phyloP scores from a whole-genome alignment of 64 coral and sea anemone genomes.

The Pocillopora verrucosa region DNA sequence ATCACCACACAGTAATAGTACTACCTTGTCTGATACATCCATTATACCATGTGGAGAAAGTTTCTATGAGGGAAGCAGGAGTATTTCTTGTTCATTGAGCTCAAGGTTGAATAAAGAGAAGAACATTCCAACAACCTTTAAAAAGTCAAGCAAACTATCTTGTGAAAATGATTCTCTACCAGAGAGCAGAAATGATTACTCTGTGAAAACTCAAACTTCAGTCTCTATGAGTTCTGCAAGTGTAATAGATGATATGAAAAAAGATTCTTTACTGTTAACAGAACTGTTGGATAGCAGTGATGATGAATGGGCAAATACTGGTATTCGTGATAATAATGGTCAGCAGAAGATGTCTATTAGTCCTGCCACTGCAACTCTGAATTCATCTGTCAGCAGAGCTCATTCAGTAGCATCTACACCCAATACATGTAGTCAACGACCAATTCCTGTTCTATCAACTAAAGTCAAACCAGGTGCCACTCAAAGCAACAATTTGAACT shows the following conservation, averaged over 20 bases:
- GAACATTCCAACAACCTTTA: too few relatives aligned
- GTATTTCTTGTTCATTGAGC: background rate
- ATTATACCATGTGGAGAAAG: background rate
- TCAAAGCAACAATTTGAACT: slow-evolving; percentile 8
- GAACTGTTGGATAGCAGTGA: slow-evolving; percentile 45
- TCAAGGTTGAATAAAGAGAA: background rate
- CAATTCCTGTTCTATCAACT: background rate
- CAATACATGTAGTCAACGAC: background rate
- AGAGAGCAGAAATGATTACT: background rate
- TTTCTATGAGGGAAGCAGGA: slow-evolving; percentile 1
- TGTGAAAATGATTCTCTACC: background rate
- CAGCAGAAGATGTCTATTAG: background rate
- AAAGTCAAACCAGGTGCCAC: background rate
- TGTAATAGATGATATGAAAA: background rate
- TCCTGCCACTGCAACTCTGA: background rate
- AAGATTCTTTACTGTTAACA: slow-evolving; percentile 13
- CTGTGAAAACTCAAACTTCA: background rate
- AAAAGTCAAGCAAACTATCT: background rate
- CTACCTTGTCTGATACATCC: background rate
- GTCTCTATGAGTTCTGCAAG: background rate
- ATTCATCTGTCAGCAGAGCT: background rate
- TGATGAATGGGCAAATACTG: slow-evolving; percentile 57
- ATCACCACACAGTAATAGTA: background rate
- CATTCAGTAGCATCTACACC: background rate
- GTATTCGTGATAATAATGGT: slow-evolving; percentile 12